Evolutionary conservation across 1,140 invertebrate genomes (phyloP).

Genomic region (Hestina assimilis): DNA sequence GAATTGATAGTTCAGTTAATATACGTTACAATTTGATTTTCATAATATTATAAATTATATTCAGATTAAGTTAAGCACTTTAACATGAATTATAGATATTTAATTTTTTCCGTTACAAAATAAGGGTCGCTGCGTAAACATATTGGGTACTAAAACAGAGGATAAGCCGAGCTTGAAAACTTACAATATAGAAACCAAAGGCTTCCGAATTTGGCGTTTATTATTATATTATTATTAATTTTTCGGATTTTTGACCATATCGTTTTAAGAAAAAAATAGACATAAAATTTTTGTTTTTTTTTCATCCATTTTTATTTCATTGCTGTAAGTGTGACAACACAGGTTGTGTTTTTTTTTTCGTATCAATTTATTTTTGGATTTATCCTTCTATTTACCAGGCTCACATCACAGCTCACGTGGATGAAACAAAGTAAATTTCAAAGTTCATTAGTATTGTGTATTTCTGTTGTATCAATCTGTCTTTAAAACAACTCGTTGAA

Average conservation of each 20-base stretch:
- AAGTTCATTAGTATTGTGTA: conserved; percentile 15
- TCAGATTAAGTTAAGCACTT: background rate
- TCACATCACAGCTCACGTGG: background rate
- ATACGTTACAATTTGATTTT: background rate
- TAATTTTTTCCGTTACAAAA: background rate
- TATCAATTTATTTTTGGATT: background rate
- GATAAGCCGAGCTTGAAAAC: conserved; percentile 11
- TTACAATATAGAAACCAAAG: background rate
- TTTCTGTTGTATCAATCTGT: conserved; percentile 9
- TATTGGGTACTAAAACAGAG: conserved; percentile 6
- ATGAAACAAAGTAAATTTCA: conserved; percentile 6
- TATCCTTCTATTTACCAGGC: too few relatives aligned
- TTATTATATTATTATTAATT: background rate
- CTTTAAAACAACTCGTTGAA: conserved; percentile 5
- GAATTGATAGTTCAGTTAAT: too few relatives aligned
- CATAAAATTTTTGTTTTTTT: background rate
- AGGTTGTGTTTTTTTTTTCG: background rate
- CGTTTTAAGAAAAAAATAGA: background rate
- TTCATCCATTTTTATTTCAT: background rate
- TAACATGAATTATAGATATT: conserved; percentile 1
- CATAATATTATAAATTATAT: background rate
- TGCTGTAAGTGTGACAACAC: background rate
- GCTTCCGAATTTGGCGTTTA: background rate
- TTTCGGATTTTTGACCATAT: background rate
- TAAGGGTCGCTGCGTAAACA: background rate